These are phyloP conservation scores for Vanessa cardui DNA, from an alignment of 2,888 invertebrate genomes.

Conservation along the genomic window DNA sequence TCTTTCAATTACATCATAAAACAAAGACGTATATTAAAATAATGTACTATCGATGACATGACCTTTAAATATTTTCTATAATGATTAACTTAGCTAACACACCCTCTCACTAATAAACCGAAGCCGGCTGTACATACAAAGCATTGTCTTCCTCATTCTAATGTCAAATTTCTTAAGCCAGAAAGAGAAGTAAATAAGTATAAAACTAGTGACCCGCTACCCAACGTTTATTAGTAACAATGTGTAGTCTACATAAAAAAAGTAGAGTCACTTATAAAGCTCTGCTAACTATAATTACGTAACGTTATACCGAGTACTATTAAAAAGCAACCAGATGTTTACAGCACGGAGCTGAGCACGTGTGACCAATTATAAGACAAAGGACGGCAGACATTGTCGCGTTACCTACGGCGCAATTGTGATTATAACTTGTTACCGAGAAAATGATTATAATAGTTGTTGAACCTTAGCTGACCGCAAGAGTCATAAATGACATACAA, in stretches of 20 bases:
- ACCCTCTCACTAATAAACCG: no score
- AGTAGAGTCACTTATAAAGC: not conserved
- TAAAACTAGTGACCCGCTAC: no score
- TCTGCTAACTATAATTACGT: slow-evolving; percentile 26
- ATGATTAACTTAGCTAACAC: no score
- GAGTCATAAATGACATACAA: not conserved
- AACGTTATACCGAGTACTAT: slow-evolving; percentile 17
- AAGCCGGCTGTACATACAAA: no score
- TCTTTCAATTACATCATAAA: no score
- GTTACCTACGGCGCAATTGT: slow-evolving; percentile 13
- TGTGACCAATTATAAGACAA: slow-evolving; percentile 66
- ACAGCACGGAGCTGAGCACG: slow-evolving; percentile 48
- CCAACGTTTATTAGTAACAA: not conserved
- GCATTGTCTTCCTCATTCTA: no score
- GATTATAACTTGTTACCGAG: slow-evolving; percentile 26
- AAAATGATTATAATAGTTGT: slow-evolving; percentile 10
- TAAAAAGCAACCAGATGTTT: slow-evolving; percentile 27
- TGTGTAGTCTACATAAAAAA: not conserved
- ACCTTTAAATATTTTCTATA: no score
- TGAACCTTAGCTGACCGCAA: slow-evolving; percentile 1
- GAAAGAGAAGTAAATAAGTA: no score
- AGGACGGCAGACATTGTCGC: slow-evolving; percentile 51
- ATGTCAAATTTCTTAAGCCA: no score
- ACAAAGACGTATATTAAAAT: no score
- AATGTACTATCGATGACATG: no score